Evolutionary conservation across 2,797 vertebrate genomes (phyloP), one percentile per base, ranked within the genome.

Genomic region (Euphonia xanthogaster): DNA sequence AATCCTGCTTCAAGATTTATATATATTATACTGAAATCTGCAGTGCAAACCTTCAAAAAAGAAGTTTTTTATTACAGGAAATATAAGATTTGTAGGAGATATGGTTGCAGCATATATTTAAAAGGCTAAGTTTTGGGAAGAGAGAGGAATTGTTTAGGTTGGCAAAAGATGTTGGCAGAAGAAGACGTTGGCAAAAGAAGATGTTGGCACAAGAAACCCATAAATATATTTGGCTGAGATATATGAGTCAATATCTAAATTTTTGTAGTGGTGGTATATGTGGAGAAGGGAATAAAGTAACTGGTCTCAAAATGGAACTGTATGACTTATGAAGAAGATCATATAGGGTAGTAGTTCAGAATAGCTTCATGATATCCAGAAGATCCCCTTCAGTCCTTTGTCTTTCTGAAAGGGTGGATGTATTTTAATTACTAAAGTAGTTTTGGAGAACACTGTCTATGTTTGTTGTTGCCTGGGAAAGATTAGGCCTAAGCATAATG

Each of bases 111-210:
- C 20, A 47, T 61, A 10, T 71, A 68, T 91, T 94, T 86, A 53
- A 68, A 88, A 83, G 72, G 30, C 50, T 83, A 50, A 48, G 9
- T 84, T 94, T 91, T 0, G 3, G 18, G 45, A 58, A 74, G 27
- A 89, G 50, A 86, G 23, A 87, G 31, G 30, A 93, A 58, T 39
- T 86, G 58, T 88, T 93, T 94, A 72, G 24, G n/a, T 55, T 95
- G 92, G 79, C 66, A 88, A 50, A 94, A 51, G 6, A 55, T 23
- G 21, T 33, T n/a, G 53, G 54, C 54, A 35, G 35, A 55, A 33
- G 31, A 51, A 27, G 18, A 37, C 51, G 23, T 44, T 83, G 85
- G 88, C 63, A 89, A 33, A 73, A 47, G 74, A 81, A 80, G 30
- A 30, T 53, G 20, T 47, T 84, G 86, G 89, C 61, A 88, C 42